Base-by-base conservation (phyloP, 2,888 invertebrate species). In the Lymantria dispar region DNA sequence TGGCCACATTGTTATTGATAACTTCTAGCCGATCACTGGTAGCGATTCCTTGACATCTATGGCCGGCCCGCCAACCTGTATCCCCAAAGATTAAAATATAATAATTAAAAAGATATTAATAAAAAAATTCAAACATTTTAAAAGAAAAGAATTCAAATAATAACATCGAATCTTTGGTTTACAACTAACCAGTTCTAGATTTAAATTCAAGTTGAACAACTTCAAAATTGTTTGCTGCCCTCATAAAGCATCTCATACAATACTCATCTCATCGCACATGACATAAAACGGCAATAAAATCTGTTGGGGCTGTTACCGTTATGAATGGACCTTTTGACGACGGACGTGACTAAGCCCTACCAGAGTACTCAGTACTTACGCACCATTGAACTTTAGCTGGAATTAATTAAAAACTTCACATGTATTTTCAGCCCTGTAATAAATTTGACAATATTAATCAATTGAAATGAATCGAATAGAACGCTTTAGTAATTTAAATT, bases 281-380 rank as follows among this genome's bases (percentile, higher is more conserved):
- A 58, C 64, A 65, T 73, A 68, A 74, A 74, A 68, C 52, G 49
- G 60, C 58, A 62, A 67, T 72, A 62, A 72, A 68, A 59, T 51
- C 52, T 49, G 53, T 41, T 36, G 52, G 67, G 69, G 72, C 67
- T 68, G 68, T 60, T 69, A 70, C 70, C 69, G 71, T 56, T 59
- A 52, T 72, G 69, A 74, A 74, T 63, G 67, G 49, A 45, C 57
- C 64, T 56, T n/a, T 68, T 66, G 54, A 64, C 48, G 48, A 15
- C 45, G 47, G 47, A 56, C 58, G 72, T 74, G 75, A 72, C 72
- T 75, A 70, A 66, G 51, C 54, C 56, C 53, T 46, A 22, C 2
- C 3, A 2, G 22, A 22, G 22, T 5, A 22, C 22, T 22, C 22
- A 22, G 3, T 22, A 22, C 2, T 5, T 22, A 48, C 48, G 68